phyloP scores from a whole-genome alignment of 1,140 invertebrate species.

The Homarus americanus region DNA sequence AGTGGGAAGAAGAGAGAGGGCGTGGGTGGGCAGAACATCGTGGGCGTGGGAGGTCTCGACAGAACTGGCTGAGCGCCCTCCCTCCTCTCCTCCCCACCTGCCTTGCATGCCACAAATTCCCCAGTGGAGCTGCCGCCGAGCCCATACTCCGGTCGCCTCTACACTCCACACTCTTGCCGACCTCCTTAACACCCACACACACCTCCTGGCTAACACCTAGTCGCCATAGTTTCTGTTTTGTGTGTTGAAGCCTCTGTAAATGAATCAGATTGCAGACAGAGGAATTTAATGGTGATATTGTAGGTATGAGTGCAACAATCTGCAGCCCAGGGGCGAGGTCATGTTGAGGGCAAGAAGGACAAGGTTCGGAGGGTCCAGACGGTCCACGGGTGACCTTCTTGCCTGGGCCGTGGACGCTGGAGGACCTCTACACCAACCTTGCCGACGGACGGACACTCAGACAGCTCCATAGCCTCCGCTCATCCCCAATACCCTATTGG shows the following conservation, averaged over 20 bases:
- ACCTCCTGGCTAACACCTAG: too few species aligned
- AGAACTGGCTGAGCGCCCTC: neutral
- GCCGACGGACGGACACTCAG: neutral
- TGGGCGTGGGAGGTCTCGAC: neutral
- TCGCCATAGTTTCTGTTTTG: too few species aligned
- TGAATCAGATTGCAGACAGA: neutral
- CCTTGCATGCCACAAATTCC: constrained; percentile 39
- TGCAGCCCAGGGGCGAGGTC: constrained; percentile 62
- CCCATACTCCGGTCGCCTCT: neutral
- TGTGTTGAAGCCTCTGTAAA: neutral
- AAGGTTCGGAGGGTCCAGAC: constrained; percentile 21
- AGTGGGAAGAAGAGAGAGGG: too few species aligned
- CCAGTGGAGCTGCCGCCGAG: neutral
- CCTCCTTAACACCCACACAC: too few species aligned
- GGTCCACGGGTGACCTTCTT: constrained; percentile 48
- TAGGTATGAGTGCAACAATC: constrained; percentile 27
- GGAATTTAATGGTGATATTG: neutral
- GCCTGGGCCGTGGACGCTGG: neutral
- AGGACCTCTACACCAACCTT: neutral
- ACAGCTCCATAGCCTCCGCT: neutral
- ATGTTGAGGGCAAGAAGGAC: constrained; percentile 64
- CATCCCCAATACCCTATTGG: too few species aligned
- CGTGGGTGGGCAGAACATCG: too few species aligned
- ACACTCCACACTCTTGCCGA: too few species aligned
- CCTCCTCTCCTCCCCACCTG: constrained; percentile 1